phyloP scores from a whole-genome alignment of 2,888 invertebrate genomes.

The Sicus ferrugineus region DNA sequence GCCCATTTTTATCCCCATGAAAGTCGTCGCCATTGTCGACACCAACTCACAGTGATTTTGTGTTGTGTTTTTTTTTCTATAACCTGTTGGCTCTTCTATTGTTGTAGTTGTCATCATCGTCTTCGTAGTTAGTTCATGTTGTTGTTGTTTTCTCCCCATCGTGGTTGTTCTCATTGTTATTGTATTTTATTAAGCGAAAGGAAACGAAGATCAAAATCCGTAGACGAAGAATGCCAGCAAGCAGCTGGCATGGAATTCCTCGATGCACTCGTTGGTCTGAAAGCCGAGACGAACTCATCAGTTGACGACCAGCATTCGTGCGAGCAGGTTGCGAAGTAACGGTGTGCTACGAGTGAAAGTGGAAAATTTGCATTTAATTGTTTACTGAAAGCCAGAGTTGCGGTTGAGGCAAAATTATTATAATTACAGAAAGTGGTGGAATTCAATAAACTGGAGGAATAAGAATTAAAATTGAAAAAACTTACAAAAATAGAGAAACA shows the following conservation, averaged over 20 bases:
- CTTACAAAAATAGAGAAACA: not conserved
- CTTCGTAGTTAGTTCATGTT: not conserved
- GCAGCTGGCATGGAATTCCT: not conserved
- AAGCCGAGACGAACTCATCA: too few relatives aligned
- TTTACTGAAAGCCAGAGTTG: too few relatives aligned
- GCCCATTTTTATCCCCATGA: too few relatives aligned
- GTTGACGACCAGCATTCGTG: slow-evolving; percentile 26
- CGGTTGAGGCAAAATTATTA: too few relatives aligned
- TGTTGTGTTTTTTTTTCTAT: too few relatives aligned
- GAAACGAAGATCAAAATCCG: not conserved
- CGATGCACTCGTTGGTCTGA: too few relatives aligned
- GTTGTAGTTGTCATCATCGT: not conserved
- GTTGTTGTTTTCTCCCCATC: not conserved
- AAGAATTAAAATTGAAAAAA: not conserved
- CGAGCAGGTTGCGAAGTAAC: slow-evolving; percentile 13
- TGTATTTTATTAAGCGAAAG: not conserved
- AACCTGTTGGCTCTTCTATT: slow-evolving; percentile 23
- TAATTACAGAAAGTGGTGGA: not conserved
- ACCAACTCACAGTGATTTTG: not conserved
- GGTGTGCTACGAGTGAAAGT: not conserved
- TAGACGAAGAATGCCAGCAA: not conserved
- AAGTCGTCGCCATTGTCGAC: too few relatives aligned
- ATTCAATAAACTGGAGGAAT: not conserved
- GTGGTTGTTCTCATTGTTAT: not conserved
- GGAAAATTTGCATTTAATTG: not conserved